Percentiles rank a stretch among this genome's conserved stretches.
Conservation (phyloP, 2,113 vertebrate genomes). For the Pao palembangensis region DNA sequence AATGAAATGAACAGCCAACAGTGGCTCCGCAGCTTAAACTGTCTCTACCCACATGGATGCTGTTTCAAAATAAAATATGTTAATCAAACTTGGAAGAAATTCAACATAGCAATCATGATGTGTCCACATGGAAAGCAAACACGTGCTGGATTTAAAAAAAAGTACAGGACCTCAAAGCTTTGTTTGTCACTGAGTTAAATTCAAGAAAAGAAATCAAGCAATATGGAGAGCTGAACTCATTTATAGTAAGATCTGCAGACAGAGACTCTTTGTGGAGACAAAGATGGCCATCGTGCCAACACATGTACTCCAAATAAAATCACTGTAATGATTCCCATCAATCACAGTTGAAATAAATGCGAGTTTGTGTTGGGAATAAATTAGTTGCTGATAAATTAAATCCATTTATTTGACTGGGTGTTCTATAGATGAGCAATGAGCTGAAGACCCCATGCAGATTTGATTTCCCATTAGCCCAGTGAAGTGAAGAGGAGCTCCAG, state of each 20-base stretch:
- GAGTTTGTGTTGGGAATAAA: slow-evolving; percentile 49
- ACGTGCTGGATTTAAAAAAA: slow-evolving; percentile 35
- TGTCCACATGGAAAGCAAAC: slow-evolving; percentile 6
- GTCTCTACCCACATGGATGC: slow-evolving; percentile 19
- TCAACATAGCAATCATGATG: slow-evolving; percentile 24
- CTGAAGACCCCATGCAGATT: slow-evolving; percentile 35
- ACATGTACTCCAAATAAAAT: slow-evolving; percentile 51
- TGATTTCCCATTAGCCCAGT: slow-evolving; percentile 51
- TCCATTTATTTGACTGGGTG: slow-evolving; percentile 55
- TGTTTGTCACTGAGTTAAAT: slow-evolving; percentile 9
- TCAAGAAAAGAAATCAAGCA: neutral
- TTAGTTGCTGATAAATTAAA: slow-evolving; percentile 57
- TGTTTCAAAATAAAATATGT: slow-evolving; percentile 36
- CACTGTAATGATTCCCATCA: slow-evolving; percentile 54
- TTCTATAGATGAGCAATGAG: slow-evolving; percentile 56
- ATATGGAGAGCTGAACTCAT: slow-evolving; percentile 6
- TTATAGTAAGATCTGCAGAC: neutral
- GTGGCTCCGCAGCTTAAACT: slow-evolving; percentile 7
- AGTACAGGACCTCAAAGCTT: neutral
- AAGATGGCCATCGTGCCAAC: slow-evolving; percentile 38
- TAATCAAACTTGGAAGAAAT: slow-evolving; percentile 19
- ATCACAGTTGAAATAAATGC: slow-evolving; percentile 60
- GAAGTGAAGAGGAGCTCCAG: slow-evolving; percentile 37
- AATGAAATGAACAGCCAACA: slow-evolving; percentile 18
- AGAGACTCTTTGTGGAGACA: slow-evolving; percentile 27